These are phyloP conservation scores for Euplexia lucipara DNA, from an alignment of 2,888 invertebrate species.

Conservation along the genomic window DNA sequence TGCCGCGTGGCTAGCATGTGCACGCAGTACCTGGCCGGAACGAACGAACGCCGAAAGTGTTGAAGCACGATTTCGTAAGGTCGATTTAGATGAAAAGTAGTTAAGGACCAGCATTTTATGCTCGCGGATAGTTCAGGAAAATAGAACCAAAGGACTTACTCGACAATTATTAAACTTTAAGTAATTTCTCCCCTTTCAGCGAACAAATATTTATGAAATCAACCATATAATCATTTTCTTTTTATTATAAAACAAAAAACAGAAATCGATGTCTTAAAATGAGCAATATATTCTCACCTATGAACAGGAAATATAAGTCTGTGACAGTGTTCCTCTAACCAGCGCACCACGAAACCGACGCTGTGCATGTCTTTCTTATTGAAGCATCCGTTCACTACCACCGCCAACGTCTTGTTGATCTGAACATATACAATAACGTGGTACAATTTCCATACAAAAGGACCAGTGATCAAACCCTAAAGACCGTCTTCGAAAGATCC, in stretches of 20 bases:
- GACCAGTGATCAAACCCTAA: too few species aligned
- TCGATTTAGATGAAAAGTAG: too few species aligned
- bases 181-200: too few species aligned
- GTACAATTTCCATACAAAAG: too few species aligned
- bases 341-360: constrained; percentile 94
- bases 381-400: constrained; percentile 95
- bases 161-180: too few species aligned
- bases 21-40: constrained; percentile 80
- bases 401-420: constrained; percentile 93
- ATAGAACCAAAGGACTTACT: too few species aligned
- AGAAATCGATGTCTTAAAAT: not conserved
- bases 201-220: not conserved
- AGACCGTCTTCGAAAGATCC: not conserved
- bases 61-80: too few species aligned
- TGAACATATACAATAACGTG: constrained; percentile 70
- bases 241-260: too few species aligned
- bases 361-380: constrained; percentile 94
- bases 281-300: constrained; percentile 82
- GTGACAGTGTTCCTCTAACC: constrained; percentile 95
- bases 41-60: too few species aligned
- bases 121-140: too few species aligned
- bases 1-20: constrained; percentile 90
- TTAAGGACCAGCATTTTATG: too few species aligned
- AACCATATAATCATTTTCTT: too few species aligned
- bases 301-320: constrained; percentile 94